phyloP scores from a whole-genome alignment of 2,888 invertebrate genomes.

The Mystacides longicornis region DNA sequence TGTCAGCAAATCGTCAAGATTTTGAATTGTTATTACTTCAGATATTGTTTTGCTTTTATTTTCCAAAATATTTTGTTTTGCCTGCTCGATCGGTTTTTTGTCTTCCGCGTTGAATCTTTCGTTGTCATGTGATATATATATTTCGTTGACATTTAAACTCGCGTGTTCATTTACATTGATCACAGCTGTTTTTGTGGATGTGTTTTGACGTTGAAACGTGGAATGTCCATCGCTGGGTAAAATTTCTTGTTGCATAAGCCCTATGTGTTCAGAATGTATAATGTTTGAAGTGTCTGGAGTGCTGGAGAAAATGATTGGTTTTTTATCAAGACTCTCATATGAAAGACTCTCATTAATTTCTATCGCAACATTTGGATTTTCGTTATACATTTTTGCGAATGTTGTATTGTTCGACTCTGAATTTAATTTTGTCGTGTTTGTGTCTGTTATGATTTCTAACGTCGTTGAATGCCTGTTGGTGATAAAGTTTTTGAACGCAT shows the following conservation, averaged over 20 bases:
- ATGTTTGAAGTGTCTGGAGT: background rate
- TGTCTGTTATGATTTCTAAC: slow-evolving; percentile 25
- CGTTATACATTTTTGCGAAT: slow-evolving; percentile 13
- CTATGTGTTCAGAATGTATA: background rate
- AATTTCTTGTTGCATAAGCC: slow-evolving; percentile 5
- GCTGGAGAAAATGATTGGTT: background rate
- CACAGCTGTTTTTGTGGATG: background rate
- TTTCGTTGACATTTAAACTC: background rate
- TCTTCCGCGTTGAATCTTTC: background rate
- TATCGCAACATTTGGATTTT: slow-evolving; percentile 16
- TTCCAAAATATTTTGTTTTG: slow-evolving; percentile 17
- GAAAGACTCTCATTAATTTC: slow-evolving; percentile 6
- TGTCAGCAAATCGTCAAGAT: slow-evolving; percentile 9
- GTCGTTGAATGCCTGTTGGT: slow-evolving; percentile 27
- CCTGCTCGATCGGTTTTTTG: slow-evolving; percentile 12
- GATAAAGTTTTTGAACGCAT: background rate
- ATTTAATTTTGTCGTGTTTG: background rate
- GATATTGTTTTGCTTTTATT: slow-evolving; percentile 15
- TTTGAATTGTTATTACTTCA: slow-evolving; percentile 34
- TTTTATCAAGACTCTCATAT: background rate
- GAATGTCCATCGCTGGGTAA: background rate
- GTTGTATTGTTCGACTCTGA: background rate
- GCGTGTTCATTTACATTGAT: background rate
- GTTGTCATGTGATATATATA: background rate
- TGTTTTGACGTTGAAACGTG: background rate